phyloP scores from a whole-genome alignment of 2,113 vertebrate genomes.

The Oryzias curvinotus region DNA sequence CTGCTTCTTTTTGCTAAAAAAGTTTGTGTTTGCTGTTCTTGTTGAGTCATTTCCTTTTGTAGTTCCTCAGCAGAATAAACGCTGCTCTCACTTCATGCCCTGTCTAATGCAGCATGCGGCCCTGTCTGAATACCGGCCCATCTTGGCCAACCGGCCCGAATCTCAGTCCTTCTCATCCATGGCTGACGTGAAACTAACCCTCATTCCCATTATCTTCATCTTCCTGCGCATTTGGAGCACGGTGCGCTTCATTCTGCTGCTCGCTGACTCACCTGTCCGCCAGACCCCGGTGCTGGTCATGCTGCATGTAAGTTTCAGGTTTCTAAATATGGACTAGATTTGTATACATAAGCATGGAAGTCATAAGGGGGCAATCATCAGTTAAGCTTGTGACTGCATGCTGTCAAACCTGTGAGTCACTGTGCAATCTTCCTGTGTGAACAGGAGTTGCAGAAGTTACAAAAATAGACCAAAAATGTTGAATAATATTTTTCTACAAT shows the following conservation, averaged over 20 bases:
- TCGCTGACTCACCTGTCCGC: conserved; percentile 79
- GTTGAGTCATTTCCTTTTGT: background rate
- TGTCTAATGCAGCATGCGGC: conserved; percentile 81
- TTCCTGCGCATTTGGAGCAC: conserved; percentile 93
- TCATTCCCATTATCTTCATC: conserved; percentile 95
- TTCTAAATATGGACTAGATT: background rate
- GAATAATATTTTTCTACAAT: too few species aligned
- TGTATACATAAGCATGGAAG: too few species aligned
- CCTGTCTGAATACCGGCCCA: conserved; percentile 91
- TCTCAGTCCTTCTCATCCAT: conserved; percentile 72
- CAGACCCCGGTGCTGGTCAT: conserved; percentile 83
- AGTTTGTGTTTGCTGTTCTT: background rate
- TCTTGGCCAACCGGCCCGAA: conserved; percentile 73
- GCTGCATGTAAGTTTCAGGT: conserved; percentile 82
- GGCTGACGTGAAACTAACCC: conserved; percentile 87
- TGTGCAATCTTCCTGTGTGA: background rate
- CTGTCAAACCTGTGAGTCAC: conserved; percentile 12
- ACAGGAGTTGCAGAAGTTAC: background rate
- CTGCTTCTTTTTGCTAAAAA: too few species aligned
- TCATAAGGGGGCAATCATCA: too few species aligned
- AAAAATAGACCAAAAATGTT: background rate
- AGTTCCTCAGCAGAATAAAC: background rate
- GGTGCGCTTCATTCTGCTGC: conserved; percentile 87
- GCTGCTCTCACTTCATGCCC: background rate
- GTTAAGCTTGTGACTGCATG: background rate